Conservation (phyloP, 2,113 vertebrate genomes). For the Alouatta palliata region DNA sequence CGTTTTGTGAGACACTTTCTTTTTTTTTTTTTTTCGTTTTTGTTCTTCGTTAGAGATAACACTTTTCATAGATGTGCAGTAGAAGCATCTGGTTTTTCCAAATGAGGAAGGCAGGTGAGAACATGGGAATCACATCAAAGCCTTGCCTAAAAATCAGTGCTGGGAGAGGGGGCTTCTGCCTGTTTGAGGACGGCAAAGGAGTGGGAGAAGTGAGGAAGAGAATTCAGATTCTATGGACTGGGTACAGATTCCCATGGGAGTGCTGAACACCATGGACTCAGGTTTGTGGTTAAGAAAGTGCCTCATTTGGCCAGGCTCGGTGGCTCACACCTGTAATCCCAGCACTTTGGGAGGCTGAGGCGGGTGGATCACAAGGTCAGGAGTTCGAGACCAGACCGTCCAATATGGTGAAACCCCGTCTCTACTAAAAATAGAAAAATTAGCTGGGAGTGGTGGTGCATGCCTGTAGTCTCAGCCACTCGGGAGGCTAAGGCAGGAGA, state of each 20-base stretch:
- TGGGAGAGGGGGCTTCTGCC: neutral
- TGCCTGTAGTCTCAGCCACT: too few relatives aligned
- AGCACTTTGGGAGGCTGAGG: too few relatives aligned
- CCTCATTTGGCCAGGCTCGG: neutral
- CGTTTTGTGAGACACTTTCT: too few relatives aligned
- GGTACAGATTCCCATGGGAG: neutral
- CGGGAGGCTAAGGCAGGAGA: too few relatives aligned
- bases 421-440: too few relatives aligned
- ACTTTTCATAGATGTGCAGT: neutral
- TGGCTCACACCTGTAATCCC: too few relatives aligned
- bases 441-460: too few relatives aligned
- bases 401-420: too few relatives aligned
- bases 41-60: neutral
- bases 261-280: neutral
- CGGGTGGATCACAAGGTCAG: too few relatives aligned
- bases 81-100: neutral
- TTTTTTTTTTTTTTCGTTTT: neutral
- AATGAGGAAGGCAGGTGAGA: neutral
- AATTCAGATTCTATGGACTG: neutral
- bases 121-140: accelerated
- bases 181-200: neutral
- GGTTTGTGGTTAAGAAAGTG: neutral
- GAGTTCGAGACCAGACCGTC: too few relatives aligned
- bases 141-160: neutral
- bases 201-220: neutral